Percentiles rank a stretch among this genome's conserved stretches.
Evolutionary conservation across 2,797 vertebrate species (phyloP).

Genomic region (Ateles fusciceps): DNA sequence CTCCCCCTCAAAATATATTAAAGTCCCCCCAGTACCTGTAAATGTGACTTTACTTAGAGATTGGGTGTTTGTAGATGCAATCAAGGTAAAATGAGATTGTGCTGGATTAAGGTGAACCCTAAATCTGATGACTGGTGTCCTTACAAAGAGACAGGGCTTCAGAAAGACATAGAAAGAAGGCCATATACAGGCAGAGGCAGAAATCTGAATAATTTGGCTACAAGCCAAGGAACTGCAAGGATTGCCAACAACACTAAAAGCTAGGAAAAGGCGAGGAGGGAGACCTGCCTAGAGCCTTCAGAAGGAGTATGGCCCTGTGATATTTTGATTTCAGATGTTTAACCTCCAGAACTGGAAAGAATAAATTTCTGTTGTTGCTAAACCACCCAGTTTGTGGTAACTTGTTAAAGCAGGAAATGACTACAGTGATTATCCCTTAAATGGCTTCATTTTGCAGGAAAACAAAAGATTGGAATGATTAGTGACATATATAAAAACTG

Average conservation of each 20-base stretch:
- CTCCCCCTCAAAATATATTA: neutral
- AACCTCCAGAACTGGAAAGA: neutral
- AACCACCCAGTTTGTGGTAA: neutral
- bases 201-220: neutral
- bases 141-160: neutral
- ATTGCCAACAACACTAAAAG: neutral
- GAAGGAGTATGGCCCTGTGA: neutral
- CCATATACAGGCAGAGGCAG: neutral
- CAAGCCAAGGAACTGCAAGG: neutral
- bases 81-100: neutral
- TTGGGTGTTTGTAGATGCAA: neutral
- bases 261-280: neutral
- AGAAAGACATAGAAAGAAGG: neutral
- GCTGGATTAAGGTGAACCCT: neutral
- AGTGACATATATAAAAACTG: neutral
- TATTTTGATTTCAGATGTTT: neutral
- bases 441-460: neutral
- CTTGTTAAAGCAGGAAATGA: neutral
- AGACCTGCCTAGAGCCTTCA: neutral
- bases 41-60: neutral
- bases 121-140: neutral
- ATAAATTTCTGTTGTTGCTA: neutral
- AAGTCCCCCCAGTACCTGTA: neutral
- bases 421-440: neutral
- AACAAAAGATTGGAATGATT: neutral